These are phyloP conservation scores for Uropsilus gracilis DNA, from an alignment of 2,113 vertebrate genomes.

Conservation along the genomic window DNA sequence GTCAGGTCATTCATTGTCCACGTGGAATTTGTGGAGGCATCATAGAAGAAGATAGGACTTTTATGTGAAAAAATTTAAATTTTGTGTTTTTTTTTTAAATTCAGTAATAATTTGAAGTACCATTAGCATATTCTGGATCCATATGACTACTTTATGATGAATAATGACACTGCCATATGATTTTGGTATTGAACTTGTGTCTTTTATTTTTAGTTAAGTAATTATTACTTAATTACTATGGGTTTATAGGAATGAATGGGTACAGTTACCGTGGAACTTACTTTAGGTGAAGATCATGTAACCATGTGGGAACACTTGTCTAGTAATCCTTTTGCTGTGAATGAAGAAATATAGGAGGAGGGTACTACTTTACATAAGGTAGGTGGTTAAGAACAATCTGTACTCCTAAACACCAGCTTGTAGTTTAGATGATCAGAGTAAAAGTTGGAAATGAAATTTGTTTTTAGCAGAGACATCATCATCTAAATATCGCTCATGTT, in stretches of 20 bases:
- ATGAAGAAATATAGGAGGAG: background rate
- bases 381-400: background rate
- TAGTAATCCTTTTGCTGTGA: background rate
- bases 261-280: background rate
- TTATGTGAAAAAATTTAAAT: background rate
- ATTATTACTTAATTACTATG: background rate
- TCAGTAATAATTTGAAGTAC: background rate
- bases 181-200: background rate
- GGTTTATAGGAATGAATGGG: background rate
- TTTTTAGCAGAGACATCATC: background rate
- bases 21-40: background rate
- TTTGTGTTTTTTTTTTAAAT: background rate
- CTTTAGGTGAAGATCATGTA: background rate
- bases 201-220: background rate
- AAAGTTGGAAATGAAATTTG: background rate
- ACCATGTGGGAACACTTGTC: accelerated
- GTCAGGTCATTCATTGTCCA: background rate
- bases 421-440: background rate
- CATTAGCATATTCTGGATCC: background rate
- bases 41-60: background rate
- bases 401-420: background rate
- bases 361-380: no score
- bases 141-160: background rate
- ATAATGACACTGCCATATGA: background rate
- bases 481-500: background rate